phyloP scores from a whole-genome alignment of 2,797 vertebrate genomes.

The Muraenolepis orangiensis region DNA sequence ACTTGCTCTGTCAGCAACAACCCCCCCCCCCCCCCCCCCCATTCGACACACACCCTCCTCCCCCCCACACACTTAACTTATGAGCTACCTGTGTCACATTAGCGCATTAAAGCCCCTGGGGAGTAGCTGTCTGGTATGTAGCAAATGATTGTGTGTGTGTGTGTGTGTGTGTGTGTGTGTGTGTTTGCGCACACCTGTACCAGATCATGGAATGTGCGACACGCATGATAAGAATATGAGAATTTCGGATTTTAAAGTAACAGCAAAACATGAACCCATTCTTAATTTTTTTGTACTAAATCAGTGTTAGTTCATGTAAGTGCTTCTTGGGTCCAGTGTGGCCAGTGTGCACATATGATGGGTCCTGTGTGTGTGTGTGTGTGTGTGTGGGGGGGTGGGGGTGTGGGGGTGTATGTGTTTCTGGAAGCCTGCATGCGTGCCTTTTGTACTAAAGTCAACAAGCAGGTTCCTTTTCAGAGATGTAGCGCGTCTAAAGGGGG shows the following conservation, averaged over 20 bases:
- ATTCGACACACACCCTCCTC: constrained; percentile 10
- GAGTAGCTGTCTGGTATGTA: constrained; percentile 53
- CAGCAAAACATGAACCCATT: neutral
- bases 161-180: neutral
- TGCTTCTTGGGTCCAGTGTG: neutral
- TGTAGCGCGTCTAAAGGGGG: constrained; percentile 39
- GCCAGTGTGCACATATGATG: neutral
- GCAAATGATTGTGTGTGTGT: constrained; percentile 29
- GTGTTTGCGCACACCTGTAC: constrained; percentile 7
- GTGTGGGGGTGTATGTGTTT: neutral
- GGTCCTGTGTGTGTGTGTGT: constrained; percentile 6
- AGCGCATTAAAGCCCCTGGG: constrained; percentile 51
- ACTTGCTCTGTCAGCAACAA: constrained; percentile 52
- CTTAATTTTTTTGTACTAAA: neutral
- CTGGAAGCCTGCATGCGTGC: constrained; percentile 17
- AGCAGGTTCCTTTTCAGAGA: constrained; percentile 60
- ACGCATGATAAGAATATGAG: neutral
- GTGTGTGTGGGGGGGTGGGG: constrained; percentile 1
- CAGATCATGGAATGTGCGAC: neutral
- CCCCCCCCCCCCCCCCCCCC: constrained; percentile 38
- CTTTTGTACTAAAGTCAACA: constrained; percentile 61
- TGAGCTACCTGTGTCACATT: constrained; percentile 51
- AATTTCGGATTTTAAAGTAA: neutral
- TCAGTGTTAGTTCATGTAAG: neutral
- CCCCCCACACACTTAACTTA: neutral